Percentiles rank a stretch among this genome's conserved stretches.
These are phyloP conservation scores for Alethe castanea DNA, from an alignment of 2,113 vertebrate species.

Conservation along the genomic window DNA sequence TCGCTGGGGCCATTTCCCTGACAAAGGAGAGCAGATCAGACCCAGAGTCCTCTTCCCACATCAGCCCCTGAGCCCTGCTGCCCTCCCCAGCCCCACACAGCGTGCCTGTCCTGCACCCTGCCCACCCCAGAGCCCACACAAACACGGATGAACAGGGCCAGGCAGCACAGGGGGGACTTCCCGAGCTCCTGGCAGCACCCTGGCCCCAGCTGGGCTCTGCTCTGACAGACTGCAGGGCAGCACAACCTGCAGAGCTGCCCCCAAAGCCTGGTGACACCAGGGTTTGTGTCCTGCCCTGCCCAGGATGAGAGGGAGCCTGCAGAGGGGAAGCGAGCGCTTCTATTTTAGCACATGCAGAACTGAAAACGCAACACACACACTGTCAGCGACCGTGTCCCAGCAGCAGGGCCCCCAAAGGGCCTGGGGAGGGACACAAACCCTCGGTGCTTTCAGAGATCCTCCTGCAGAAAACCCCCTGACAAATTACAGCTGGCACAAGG, in stretches of 20 bases:
- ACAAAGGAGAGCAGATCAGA: neutral
- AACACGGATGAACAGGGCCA: rapidly evolving
- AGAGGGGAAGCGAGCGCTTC: neutral
- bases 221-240: neutral
- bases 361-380: constrained; percentile 15
- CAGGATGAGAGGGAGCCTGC: neutral
- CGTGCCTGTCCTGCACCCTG: neutral
- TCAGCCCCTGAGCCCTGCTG: too few species aligned
- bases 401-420: neutral
- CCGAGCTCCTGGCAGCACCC: neutral
- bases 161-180: rapidly evolving
- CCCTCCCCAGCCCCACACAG: neutral
- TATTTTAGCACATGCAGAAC: constrained; percentile 48
- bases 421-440: neutral
- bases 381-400: neutral
- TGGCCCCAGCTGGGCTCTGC: neutral
- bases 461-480: neutral
- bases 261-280: neutral
- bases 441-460: neutral
- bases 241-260: neutral
- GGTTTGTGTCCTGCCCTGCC: neutral
- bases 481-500: neutral
- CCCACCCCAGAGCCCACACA: neutral
- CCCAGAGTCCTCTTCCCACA: neutral
- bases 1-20: constrained; percentile 49